phyloP scores from a whole-genome alignment of 2,888 invertebrate species.

The Nezara viridula region DNA sequence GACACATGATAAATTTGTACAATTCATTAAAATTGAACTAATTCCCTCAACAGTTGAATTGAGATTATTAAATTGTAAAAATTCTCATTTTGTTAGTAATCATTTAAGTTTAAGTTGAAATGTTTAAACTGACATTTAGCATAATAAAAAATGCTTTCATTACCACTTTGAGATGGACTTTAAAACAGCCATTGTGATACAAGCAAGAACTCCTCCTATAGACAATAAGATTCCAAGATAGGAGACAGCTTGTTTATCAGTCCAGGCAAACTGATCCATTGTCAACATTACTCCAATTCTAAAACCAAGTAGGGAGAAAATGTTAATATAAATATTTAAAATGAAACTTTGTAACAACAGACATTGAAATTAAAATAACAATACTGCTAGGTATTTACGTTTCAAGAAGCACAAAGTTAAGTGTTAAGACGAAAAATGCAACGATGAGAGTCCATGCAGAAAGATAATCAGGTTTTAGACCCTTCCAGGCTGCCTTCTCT shows the following conservation, averaged over 20 bases:
- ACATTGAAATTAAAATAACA: conserved; percentile 19
- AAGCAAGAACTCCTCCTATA: conserved; percentile 83
- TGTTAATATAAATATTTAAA: conserved; percentile 66
- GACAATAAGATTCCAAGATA: conserved; percentile 89
- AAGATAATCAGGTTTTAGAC: conserved; percentile 80
- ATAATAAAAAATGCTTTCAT: not conserved
- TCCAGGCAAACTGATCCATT: conserved; percentile 92
- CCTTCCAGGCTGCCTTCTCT: conserved; percentile 82
- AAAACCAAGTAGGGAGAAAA: conserved; percentile 62
- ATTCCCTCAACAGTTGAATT: too few species aligned
- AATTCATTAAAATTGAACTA: too few species aligned
- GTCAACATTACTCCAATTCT: conserved; percentile 85
- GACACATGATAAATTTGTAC: too few species aligned
- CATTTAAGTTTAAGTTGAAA: not conserved
- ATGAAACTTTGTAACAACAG: conserved; percentile 60
- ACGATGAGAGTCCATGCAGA: conserved; percentile 84
- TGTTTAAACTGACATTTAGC: not conserved
- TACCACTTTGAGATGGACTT: conserved; percentile 78
- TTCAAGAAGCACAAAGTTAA: conserved; percentile 90
- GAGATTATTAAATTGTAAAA: too few species aligned
- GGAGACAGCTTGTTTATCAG: conserved; percentile 80
- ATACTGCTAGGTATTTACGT: conserved; percentile 72
- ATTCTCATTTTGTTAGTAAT: too few species aligned
- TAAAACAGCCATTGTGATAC: conserved; percentile 80
- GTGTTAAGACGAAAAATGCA: conserved; percentile 87